Evolutionary conservation across 1,140 invertebrate species (phyloP).

Genomic region (Brachionus sp.): DNA sequence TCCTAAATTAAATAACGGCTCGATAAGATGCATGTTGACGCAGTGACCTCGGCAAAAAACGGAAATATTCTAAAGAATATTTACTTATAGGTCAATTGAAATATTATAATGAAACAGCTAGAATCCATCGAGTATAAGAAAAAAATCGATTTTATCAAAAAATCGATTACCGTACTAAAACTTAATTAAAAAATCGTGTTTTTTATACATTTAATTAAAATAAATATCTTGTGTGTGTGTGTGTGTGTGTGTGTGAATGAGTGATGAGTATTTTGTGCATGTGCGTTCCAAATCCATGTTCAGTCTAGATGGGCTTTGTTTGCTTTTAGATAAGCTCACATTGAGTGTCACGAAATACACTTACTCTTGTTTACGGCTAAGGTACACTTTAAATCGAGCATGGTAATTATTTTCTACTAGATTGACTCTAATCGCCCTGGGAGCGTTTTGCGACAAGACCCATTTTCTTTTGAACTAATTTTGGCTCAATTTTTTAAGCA

Average conservation of each 20-base stretch:
- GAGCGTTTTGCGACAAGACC: background rate
- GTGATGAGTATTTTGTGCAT: background rate
- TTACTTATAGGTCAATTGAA: background rate
- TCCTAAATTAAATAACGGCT: background rate
- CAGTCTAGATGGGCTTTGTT: background rate
- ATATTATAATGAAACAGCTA: background rate
- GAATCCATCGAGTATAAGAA: background rate
- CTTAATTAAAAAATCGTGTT: background rate
- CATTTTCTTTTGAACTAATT: background rate
- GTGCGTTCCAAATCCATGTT: background rate
- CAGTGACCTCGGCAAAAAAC: background rate
- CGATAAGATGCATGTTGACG: background rate
- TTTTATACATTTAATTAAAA: background rate
- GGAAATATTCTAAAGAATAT: background rate
- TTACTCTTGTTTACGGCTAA: background rate
- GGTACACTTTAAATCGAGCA: background rate
- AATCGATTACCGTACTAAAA: background rate
- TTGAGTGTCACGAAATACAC: background rate
- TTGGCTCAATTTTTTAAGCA: background rate
- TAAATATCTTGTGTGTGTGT: background rate
- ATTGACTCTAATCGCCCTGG: background rate
- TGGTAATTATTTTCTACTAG: background rate
- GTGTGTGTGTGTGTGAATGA: background rate
- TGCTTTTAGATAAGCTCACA: background rate
- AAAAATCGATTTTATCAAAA: background rate